Evolutionary conservation across 2,797 vertebrate genomes (phyloP), one percentile per base, ranked within the genome.

Genomic region (Calcarius lapponicus): DNA sequence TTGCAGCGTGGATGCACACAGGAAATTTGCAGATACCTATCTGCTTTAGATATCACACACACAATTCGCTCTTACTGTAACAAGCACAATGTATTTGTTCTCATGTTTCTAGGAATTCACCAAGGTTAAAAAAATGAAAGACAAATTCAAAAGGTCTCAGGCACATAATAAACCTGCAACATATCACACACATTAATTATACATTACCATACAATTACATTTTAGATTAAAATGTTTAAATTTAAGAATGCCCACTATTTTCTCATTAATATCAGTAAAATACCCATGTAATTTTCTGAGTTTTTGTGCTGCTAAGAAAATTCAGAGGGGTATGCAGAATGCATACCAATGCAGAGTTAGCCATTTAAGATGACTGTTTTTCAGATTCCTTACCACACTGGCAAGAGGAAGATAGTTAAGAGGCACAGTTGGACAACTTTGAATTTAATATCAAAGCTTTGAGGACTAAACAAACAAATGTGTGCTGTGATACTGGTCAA

Each of bases 401-500:
- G 43, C 43, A 90, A 88, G 34, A 88, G 65, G 40, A 96, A 84
- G 51, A 73, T 43, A 92, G 87, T 93, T 96, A 96, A 87, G 69
- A 92, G 18, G 81, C 93, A 83, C 87, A 94, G 85, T 13, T 91
- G 91, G 91, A 95, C 58, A 93, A 95, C 87, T 96, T 74, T 92
- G 85, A 96, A 88, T 86, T 72, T 74, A 88, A 50, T 78, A 96
- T 93, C 93, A 95, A 95, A 96, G 58, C 57, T 70, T 11, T 82
- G 80, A 87, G 67, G 72, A 96, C 72, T 66, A 95, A 96, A 92
- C 79, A 96, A 94, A 92, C 58, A 92, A 92, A 94, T n/a, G n/a
- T 76, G 50, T 76, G 60, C 92, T 93, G 58, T 96, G 93, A 92
- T 92, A 84, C 47, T 90, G 79, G 95, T 88, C 89, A 96, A 91